phyloP scores from a whole-genome alignment of 1,140 invertebrate species.

The Trichonephila clavipes region DNA sequence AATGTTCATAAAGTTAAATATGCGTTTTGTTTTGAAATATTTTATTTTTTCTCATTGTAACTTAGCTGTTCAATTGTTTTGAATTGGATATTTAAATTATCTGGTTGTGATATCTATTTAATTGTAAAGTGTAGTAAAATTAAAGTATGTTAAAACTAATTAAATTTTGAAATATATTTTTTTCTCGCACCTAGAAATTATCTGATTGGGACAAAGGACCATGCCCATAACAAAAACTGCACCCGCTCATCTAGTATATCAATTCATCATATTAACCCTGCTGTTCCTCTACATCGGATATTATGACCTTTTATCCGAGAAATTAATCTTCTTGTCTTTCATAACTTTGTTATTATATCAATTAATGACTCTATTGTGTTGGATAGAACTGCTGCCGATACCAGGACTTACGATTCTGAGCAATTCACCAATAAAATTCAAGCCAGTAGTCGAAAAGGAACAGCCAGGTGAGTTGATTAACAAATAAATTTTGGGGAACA shows the following conservation, averaged over 20 bases:
- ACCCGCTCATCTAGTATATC: constrained; percentile 17
- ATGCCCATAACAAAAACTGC: neutral
- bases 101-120: no score
- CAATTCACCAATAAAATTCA: neutral
- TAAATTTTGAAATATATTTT: no score
- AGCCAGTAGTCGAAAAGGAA: neutral
- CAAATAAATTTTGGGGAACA: no score
- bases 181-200: neutral
- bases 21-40: no score
- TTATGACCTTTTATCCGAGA: constrained; percentile 17
- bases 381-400: neutral
- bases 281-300: neutral
- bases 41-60: no score
- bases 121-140: no score
- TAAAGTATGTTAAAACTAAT: no score
- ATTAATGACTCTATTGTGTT: constrained; percentile 18
- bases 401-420: neutral
- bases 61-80: no score
- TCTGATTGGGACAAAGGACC: neutral
- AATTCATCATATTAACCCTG: constrained; percentile 43
- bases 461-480: neutral
- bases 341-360: neutral
- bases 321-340: neutral
- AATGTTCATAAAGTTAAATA: no score
- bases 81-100: no score